Percentiles rank a stretch among this genome's conserved stretches.
Evolutionary conservation across 2,888 invertebrate species (phyloP).

Genomic region (Arge pagana): DNA sequence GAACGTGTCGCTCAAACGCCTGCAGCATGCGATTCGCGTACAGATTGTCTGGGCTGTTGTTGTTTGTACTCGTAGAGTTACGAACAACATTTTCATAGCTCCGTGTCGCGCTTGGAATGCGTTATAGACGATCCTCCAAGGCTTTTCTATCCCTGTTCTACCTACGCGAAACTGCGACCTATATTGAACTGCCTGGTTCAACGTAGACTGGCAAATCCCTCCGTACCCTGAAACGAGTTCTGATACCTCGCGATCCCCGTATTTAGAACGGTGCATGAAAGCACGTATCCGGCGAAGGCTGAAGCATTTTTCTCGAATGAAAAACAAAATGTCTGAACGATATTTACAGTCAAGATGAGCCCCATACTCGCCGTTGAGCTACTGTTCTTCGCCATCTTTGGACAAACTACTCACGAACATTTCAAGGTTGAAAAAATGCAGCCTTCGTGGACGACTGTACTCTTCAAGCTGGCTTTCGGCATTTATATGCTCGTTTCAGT

Average conservation of each 20-base stretch:
- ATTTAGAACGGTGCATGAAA: slow-evolving; percentile 19
- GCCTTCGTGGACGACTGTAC: slow-evolving; percentile 81
- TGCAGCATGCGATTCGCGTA: no score
- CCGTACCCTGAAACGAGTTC: no score
- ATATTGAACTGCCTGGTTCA: no score
- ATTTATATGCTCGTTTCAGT: slow-evolving; percentile 99
- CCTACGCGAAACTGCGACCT: not conserved
- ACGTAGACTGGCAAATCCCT: no score
- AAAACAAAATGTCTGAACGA: slow-evolving; percentile 37
- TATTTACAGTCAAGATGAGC: slow-evolving; percentile 84
- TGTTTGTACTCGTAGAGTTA: no score
- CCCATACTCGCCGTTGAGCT: slow-evolving; percentile 94
- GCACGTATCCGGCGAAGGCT: slow-evolving; percentile 7
- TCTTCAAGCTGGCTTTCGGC: slow-evolving; percentile 87
- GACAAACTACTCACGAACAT: slow-evolving; percentile 84
- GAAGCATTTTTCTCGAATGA: slow-evolving; percentile 5
- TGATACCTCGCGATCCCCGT: not conserved
- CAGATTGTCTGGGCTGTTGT: no score
- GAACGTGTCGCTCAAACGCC: no score
- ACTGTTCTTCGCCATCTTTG: slow-evolving; percentile 98
- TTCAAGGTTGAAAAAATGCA: slow-evolving; percentile 74
- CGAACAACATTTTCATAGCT: no score
- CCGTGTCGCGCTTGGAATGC: no score
- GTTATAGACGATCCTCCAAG: no score
- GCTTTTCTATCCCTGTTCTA: not conserved